Percentiles rank a stretch among this genome's conserved stretches.
Evolutionary conservation across 2,113 vertebrate species (phyloP).

Genomic region (Cynocephalus volans): DNA sequence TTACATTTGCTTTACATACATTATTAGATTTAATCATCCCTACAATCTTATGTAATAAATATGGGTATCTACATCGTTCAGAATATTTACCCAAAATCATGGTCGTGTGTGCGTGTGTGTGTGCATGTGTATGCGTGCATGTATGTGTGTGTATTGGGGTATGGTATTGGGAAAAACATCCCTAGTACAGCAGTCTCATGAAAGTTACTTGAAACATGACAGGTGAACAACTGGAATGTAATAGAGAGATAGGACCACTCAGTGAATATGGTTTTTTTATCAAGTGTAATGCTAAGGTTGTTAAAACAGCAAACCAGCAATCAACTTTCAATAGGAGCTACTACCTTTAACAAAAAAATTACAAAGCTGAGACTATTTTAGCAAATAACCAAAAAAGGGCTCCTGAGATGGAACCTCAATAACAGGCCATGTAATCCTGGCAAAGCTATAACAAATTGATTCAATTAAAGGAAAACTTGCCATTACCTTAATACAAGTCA

Average conservation of each 20-base stretch:
- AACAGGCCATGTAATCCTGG: not conserved
- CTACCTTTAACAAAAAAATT: conserved; percentile 14
- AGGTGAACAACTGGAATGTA: not conserved
- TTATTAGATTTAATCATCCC: not conserved
- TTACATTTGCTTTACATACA: not conserved
- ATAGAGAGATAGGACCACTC: not conserved
- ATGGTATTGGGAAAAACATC: not conserved
- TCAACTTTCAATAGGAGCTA: not conserved
- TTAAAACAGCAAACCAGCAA: not conserved
- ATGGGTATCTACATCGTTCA: not conserved
- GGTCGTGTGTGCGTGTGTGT: not conserved
- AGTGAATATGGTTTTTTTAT: not conserved
- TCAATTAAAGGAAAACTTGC: not conserved
- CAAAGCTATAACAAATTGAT: not conserved
- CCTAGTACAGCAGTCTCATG: not conserved
- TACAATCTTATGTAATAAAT: not conserved
- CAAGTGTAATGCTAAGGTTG: not conserved
- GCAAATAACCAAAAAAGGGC: not conserved
- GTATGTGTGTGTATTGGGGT: not conserved
- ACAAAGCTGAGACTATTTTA: conserved; percentile 31
- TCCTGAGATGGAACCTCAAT: not conserved
- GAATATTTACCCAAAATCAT: not conserved
- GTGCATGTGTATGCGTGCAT: not conserved
- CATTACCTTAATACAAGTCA: not conserved
- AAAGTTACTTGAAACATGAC: not conserved